phyloP scores from a whole-genome alignment of 2,113 vertebrate species.

The Lampris megalopsis region DNA sequence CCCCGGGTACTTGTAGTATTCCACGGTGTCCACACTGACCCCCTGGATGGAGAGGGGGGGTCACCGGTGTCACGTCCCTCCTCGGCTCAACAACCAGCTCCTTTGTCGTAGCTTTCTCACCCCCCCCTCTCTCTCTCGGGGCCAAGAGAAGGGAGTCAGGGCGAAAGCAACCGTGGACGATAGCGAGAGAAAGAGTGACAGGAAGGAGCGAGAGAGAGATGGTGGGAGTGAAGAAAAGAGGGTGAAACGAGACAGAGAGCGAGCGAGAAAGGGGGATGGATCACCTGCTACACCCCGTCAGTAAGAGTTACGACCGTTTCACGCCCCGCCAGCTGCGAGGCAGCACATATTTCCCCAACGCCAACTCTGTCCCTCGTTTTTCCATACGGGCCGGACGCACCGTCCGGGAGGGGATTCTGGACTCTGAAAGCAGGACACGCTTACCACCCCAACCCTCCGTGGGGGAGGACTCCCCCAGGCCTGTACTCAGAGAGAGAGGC shows the following conservation, averaged over 20 bases:
- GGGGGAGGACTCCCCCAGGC: constrained; percentile 16
- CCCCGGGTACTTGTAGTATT: no score
- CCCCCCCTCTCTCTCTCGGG: background rate
- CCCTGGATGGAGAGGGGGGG: no score
- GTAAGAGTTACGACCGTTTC: constrained; percentile 47
- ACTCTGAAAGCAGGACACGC: constrained; percentile 24
- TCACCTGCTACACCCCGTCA: constrained; percentile 51
- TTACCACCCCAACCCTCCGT: constrained; percentile 33
- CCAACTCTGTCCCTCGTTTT: constrained; percentile 18
- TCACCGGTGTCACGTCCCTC: no score
- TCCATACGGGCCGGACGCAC: constrained; percentile 31
- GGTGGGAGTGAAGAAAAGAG: background rate
- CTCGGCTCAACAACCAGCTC: no score
- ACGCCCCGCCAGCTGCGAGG: constrained; percentile 25
- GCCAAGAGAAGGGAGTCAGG: background rate
- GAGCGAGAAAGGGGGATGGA: constrained; percentile 3
- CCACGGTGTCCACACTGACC: no score
- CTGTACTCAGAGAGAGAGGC: constrained; percentile 14
- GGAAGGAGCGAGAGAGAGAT: background rate
- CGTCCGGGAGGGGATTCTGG: constrained; percentile 56
- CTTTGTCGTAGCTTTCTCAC: background rate
- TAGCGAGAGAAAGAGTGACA: constrained; percentile 17
- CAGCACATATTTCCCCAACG: constrained; percentile 47
- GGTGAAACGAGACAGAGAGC: background rate
- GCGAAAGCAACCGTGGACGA: constrained; percentile 7